Evolutionary conservation across 2,113 vertebrate genomes (phyloP), one percentile per base, ranked within the genome.

Genomic region (Zosterops japonicus): DNA sequence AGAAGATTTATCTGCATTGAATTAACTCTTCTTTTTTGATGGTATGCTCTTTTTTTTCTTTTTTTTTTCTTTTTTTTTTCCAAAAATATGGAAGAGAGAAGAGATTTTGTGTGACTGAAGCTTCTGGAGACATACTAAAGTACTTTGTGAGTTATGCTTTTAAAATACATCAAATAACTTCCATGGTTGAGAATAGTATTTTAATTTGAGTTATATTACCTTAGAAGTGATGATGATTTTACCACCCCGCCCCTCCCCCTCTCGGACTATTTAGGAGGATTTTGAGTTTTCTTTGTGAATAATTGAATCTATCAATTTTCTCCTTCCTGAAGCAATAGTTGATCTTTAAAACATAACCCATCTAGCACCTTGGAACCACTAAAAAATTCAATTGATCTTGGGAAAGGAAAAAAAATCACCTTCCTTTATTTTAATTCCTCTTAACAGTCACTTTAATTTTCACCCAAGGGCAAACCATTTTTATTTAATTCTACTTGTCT

Each of bases 381-480:
- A 70, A 79, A 87, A 90, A 89, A 93, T 89, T 95, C 90, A 93
- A 80, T 93, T 96, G 53, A 95, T 95, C 79, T 87, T 84, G n/a
- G 47, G 78, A 88, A 27, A 78, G 31, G 31, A 50, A 94, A 92
- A 91, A 87, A 82, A 81, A 52, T 75, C 3, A 0, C 33, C 49
- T 72, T 61, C 56, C 55, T 95, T 91, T 95, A 79, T 89, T 95
- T 35, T 90, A 91, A 94, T 94, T 96, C n/a, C 27, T 96, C 63
- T 61, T 70, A 93, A 85, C 12, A 65, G 59, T 94, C 53, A 61
- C 60, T 96, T 86, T 95, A 94, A 97, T 95, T 96, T 96, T 94
- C 76, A 93, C 91, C 93, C 89, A 96, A 97, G 96, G 94, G 95
- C 95, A 96, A 94, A 89, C 74, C 72, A 94, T 94, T 97, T 97